Conservation (phyloP, 2,888 invertebrate species). For the Cheilosia vulpina region DNA sequence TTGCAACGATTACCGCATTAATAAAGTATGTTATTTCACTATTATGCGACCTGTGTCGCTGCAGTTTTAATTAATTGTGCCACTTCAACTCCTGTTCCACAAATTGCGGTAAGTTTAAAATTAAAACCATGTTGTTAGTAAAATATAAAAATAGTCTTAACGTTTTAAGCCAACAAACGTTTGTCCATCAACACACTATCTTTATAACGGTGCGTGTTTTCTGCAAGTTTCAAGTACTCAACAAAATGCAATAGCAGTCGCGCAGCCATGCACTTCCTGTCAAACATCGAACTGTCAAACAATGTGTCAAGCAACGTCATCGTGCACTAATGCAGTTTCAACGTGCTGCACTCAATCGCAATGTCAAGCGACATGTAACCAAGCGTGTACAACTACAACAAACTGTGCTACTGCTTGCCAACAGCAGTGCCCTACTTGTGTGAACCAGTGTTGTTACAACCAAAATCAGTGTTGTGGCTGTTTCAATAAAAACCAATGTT, state of each 20-base stretch:
- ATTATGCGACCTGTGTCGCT: background rate
- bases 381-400: background rate
- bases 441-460: too few relatives aligned
- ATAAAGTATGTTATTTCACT: slow-evolving; percentile 24
- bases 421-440: background rate
- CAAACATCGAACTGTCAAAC: background rate
- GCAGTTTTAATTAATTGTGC: slow-evolving; percentile 2
- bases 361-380: background rate
- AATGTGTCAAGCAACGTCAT: background rate
- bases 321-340: too few relatives aligned
- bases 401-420: slow-evolving; percentile 3
- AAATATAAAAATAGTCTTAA: background rate
- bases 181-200: slow-evolving; percentile 25
- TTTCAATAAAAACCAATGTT: background rate
- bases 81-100: slow-evolving; percentile 19
- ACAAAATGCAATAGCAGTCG: background rate
- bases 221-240: background rate
- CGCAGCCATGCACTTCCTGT: background rate
- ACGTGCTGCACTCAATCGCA: background rate
- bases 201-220: slow-evolving; percentile 6
- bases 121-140: background rate
- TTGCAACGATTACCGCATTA: background rate
- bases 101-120: slow-evolving; percentile 18
- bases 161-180: background rate
- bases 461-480: background rate